A percentile compares a stretch with the other conserved stretches of the same genome.
Evolutionary conservation across 1,140 invertebrate genomes (phyloP).

Genomic region (Centruroides sculpturatus): DNA sequence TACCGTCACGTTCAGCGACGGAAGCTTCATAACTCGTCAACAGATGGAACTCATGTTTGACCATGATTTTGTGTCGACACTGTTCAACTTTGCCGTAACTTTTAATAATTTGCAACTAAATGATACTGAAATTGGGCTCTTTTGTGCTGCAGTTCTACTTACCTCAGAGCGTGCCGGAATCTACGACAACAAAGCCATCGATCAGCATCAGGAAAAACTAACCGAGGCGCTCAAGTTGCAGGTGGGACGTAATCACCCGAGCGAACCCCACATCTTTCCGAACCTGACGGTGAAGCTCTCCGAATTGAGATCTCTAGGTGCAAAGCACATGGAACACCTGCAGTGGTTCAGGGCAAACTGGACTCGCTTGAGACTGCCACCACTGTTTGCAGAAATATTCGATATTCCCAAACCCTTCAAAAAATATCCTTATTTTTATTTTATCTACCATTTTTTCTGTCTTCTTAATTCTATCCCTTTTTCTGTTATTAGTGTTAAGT

Average conservation of each 20-base stretch:
- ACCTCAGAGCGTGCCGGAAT: slow-evolving; percentile 47
- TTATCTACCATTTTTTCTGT: no score
- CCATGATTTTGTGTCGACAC: slow-evolving; percentile 55
- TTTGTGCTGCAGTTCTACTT: slow-evolving; percentile 70
- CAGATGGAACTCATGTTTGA: slow-evolving; percentile 87
- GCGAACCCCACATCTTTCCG: slow-evolving; percentile 45
- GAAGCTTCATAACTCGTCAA: slow-evolving; percentile 63
- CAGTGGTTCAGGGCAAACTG: slow-evolving; percentile 83
- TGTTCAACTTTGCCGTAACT: slow-evolving; percentile 36
- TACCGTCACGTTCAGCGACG: slow-evolving; percentile 81
- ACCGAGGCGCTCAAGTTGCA: slow-evolving; percentile 69
- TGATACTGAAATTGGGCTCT: slow-evolving; percentile 80
- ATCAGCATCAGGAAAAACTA: slow-evolving; percentile 60
- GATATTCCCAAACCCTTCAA: slow-evolving; percentile 89
- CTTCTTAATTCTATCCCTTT: no score
- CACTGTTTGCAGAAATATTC: slow-evolving; percentile 91
- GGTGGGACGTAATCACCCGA: slow-evolving; percentile 40
- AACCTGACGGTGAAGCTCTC: slow-evolving; percentile 53
- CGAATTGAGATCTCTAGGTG: slow-evolving; percentile 66
- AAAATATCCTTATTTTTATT: no score
- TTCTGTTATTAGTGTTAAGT: no score
- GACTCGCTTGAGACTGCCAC: slow-evolving; percentile 60
- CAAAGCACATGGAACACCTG: slow-evolving; percentile 66
- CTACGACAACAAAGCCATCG: slow-evolving; percentile 65
- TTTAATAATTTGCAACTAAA: slow-evolving; percentile 57